Evolutionary conservation across 2,113 vertebrate genomes (phyloP), one percentile per base, ranked within the genome.

Genomic region (Notechis scutatus): DNA sequence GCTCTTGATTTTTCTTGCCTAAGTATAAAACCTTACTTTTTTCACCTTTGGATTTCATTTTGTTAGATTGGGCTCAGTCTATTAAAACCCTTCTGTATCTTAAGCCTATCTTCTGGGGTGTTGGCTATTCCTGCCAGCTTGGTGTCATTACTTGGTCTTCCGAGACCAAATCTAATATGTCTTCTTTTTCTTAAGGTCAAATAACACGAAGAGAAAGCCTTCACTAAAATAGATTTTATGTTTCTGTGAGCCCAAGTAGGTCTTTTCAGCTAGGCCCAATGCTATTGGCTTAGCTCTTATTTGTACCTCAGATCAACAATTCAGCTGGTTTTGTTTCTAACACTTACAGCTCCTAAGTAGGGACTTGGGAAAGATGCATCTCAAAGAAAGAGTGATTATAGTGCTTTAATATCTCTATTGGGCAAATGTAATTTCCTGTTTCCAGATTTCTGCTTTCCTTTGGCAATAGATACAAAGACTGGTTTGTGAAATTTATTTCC

Each of bases 351-450:
- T 90, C 85, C 64, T 59, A 54, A 56, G 12, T 26, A 87, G 23
- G 14, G 29, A 54, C 59, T 47, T 26, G 21, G 92, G 64, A 50
- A 92, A 57, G 42, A 47, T 24, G 55, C 3, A 29, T 85, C 42
- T 92, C 29, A 81, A 94, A 94, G 5, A 7, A 88, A 87, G 18
- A 0, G 56, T 93, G 64, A 85, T 55, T 23, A 8, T 87, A 93
- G 59, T 86, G 52, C 93, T 95, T 96, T 94, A 47, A 3, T 94
- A 54, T 54, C 69, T 95, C 92, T 59, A 20, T 0, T 91, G 87
- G 21, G 42, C 14, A 88, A 92, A 54, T 47, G 21, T 61, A 93
- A 94, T 90, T 93, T 89, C 85, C 92, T 91, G 88, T 55, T 95
- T 90, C 85, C 15, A 0, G 8, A 42, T 45, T 57, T 92, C 42